Evolutionary conservation across 1,140 invertebrate genomes (phyloP).

Genomic region (Potamilus streckersoni): DNA sequence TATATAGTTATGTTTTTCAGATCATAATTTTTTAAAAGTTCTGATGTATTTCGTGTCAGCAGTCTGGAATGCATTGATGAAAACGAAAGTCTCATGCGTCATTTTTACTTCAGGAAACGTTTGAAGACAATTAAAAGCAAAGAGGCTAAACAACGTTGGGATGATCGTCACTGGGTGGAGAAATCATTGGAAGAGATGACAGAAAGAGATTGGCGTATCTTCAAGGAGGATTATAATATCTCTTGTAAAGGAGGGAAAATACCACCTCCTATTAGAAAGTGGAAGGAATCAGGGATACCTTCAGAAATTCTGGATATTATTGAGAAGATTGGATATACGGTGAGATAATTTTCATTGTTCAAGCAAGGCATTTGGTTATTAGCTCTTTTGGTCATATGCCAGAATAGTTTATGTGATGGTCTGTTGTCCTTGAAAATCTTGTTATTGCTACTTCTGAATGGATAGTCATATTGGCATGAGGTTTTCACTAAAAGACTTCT

Average conservation of each 20-base stretch:
- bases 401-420: no score
- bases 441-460: no score
- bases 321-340: conserved; percentile 93
- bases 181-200: conserved; percentile 96
- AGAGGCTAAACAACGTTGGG: conserved; percentile 99
- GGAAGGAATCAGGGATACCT: conserved; percentile 95
- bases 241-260: conserved; percentile 98
- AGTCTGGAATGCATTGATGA: background rate
- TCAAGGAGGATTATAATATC: conserved; percentile 99
- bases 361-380: no score
- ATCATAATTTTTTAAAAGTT: no score
- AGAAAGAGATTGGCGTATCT: conserved; percentile 99
- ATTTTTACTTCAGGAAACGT: conserved; percentile 74
- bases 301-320: conserved; percentile 95
- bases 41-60: no score
- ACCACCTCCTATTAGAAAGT: conserved; percentile 94
- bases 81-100: background rate
- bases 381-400: no score
- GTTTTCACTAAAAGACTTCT: no score
- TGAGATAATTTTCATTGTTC: conserved; percentile 54
- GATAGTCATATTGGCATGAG: no score
- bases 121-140: conserved; percentile 94
- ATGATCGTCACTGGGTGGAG: conserved; percentile 99
- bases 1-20: no score
- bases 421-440: no score